Conservation (phyloP, 2,797 vertebrate genomes). For the Sylvia borin region DNA sequence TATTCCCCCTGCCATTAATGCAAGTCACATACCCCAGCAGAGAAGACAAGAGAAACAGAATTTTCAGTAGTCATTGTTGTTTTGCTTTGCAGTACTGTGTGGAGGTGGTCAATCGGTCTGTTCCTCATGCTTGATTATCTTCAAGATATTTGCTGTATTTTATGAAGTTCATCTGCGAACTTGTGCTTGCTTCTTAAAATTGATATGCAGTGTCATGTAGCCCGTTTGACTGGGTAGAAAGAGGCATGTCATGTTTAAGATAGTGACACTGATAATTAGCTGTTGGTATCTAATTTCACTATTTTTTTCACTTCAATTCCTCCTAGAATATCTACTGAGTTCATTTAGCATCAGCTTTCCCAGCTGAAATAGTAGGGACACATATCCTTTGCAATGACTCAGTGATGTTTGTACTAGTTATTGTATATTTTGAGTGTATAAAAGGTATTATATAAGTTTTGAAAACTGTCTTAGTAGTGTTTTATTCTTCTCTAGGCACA, state of each 20-base stretch:
- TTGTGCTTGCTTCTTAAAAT: neutral
- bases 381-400: neutral
- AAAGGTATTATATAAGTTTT: neutral
- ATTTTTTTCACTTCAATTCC: neutral
- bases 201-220: neutral
- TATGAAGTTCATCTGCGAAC: neutral
- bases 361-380: neutral
- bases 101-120: neutral
- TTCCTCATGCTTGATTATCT: neutral
- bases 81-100: neutral
- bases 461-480: neutral
- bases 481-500: neutral
- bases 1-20: constrained; percentile 11
- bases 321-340: neutral
- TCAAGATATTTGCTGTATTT: neutral
- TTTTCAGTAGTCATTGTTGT: neutral
- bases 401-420: neutral
- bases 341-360: neutral
- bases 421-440: neutral
- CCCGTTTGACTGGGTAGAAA: neutral
- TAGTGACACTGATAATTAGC: neutral
- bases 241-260: neutral
- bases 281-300: neutral
- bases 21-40: neutral
- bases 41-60: neutral